Conservation (phyloP, 2,888 invertebrate genomes). For the Strigamia crassipes region DNA sequence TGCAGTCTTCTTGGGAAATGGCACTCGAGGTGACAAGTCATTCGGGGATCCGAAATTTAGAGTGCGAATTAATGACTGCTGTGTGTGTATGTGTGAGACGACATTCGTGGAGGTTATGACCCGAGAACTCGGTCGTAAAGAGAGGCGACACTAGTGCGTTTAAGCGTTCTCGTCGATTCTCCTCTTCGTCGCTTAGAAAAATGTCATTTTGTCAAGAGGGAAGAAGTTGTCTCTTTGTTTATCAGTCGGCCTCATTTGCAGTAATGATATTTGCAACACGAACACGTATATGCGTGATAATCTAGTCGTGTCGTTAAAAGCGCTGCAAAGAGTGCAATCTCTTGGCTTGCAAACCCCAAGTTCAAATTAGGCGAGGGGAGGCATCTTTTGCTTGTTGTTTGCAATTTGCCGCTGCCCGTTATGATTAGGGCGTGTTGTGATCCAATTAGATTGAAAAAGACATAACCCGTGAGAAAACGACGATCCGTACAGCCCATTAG, state of each 20-base stretch:
- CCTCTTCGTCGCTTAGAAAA: background rate
- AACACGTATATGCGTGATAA: constrained; percentile 21
- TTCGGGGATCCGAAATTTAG: constrained; percentile 10
- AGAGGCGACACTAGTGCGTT: constrained; percentile 1
- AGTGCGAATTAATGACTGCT: constrained; percentile 6
- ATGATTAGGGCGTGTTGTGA: constrained; percentile 16
- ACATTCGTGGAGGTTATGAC: background rate
- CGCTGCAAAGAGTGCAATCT: constrained; percentile 19
- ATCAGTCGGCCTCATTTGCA: constrained; percentile 15
- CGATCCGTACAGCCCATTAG: background rate
- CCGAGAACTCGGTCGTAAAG: constrained; percentile 16
- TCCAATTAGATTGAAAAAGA: constrained; percentile 21
- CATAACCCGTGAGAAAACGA: background rate
- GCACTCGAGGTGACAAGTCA: constrained; percentile 21
- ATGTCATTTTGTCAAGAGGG: background rate
- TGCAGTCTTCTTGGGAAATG: constrained; percentile 2
- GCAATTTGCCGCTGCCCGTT: constrained; percentile 5
- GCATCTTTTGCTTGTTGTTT: constrained; percentile 20
- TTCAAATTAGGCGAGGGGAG: constrained; percentile 11
- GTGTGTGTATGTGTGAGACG: background rate
- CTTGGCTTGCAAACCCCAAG: constrained; percentile 8
- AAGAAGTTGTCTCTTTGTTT: background rate
- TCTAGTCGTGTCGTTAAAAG: constrained; percentile 16
- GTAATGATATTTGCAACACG: constrained; percentile 16
- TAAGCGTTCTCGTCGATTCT: constrained; percentile 15